These are phyloP conservation scores for Panagrolaimus sp. DNA, from an alignment of 1,140 invertebrate species.

Conservation along the genomic window DNA sequence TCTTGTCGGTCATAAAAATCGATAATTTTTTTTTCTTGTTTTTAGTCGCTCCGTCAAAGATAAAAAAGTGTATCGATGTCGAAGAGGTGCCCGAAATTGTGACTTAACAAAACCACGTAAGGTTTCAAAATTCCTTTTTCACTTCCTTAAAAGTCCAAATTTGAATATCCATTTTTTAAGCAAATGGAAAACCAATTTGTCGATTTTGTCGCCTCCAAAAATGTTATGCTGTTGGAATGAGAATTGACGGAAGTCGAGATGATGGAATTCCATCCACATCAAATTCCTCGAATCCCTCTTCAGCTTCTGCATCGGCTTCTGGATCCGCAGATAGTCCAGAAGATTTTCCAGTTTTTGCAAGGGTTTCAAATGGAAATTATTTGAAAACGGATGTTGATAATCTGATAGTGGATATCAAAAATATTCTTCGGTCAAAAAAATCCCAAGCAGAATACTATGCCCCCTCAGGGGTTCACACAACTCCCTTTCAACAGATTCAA, in stretches of 20 bases:
- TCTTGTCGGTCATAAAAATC: too few species aligned
- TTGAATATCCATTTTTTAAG: background rate
- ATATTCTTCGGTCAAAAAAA: background rate
- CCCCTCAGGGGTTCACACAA: background rate
- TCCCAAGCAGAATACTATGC: background rate
- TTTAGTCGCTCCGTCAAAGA: background rate
- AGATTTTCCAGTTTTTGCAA: too few species aligned
- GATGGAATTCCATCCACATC: background rate
- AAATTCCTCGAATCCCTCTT: too few species aligned
- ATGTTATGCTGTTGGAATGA: conserved; percentile 6
- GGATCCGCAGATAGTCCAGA: too few species aligned
- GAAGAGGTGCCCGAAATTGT: background rate
- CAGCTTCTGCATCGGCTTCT: too few species aligned
- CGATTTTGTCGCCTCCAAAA: conserved; percentile 1
- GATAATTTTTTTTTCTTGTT: too few species aligned
- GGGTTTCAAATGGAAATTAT: background rate
- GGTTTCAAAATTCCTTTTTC: background rate
- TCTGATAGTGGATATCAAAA: background rate
- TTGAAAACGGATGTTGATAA: background rate
- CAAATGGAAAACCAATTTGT: conserved; percentile 14
- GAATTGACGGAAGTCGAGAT: background rate
- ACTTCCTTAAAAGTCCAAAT: background rate
- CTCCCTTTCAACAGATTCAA: conserved; percentile 1
- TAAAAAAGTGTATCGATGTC: conserved; percentile 11
- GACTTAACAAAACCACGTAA: conserved; percentile 13